Evolutionary conservation across 2,888 invertebrate species (phyloP).

Genomic region (Arrhopalites spinosus): DNA sequence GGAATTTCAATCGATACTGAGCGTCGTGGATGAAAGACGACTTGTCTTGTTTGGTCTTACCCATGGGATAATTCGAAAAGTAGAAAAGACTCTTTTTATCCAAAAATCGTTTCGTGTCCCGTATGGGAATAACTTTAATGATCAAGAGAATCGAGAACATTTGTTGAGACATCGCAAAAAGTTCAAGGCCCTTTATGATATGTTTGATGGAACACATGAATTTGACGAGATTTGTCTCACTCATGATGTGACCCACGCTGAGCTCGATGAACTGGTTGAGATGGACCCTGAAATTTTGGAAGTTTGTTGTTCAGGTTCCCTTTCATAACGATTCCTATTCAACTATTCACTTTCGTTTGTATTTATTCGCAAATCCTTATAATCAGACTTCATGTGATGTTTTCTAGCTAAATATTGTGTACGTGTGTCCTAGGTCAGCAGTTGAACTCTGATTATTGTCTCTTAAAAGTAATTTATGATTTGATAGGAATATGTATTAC

Average conservation of each 20-base stretch:
- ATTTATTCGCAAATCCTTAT: too few species aligned
- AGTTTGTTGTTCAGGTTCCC: constrained; percentile 60
- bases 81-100: constrained; percentile 51
- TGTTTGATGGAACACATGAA: constrained; percentile 80
- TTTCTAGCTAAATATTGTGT: too few species aligned
- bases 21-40: constrained; percentile 74
- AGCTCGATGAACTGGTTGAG: constrained; percentile 81
- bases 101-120: constrained; percentile 37
- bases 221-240: constrained; percentile 90
- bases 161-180: constrained; percentile 48
- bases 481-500: too few species aligned
- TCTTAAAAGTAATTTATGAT: too few species aligned
- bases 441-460: too few species aligned
- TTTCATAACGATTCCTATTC: too few species aligned
- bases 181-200: constrained; percentile 57
- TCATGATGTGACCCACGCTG: constrained; percentile 73
- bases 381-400: too few species aligned
- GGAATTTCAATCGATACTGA: constrained; percentile 53
- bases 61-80: constrained; percentile 77
- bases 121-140: constrained; percentile 27
- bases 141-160: constrained; percentile 34
- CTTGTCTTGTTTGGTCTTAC: constrained; percentile 87
- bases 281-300: constrained; percentile 80
- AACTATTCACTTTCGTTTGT: too few species aligned
- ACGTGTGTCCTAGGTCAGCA: too few species aligned